Evolutionary conservation across 2,888 invertebrate genomes (phyloP).

Genomic region (Drosophila melanocephala): DNA sequence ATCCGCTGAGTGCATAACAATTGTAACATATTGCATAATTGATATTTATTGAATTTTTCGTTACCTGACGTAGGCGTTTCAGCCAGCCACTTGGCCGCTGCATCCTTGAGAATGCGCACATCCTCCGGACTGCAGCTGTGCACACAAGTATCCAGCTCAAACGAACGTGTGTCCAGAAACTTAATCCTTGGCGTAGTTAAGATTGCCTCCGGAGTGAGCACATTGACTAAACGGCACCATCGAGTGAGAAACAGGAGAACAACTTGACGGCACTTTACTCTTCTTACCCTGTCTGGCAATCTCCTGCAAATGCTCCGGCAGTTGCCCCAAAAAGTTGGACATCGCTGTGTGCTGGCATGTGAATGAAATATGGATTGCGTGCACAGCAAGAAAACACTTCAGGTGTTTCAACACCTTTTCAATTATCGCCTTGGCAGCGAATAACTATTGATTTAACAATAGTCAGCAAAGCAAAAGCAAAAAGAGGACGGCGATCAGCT

Average conservation of each 20-base stretch:
- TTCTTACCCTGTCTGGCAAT: conserved; percentile 75
- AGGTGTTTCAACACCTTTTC: conserved; percentile 74
- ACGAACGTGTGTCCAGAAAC: conserved; percentile 66
- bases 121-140: conserved; percentile 77
- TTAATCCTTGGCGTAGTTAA: conserved; percentile 69
- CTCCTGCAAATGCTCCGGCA: conserved; percentile 71
- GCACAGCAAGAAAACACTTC: conserved; percentile 39
- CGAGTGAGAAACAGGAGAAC: background rate
- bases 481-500: conserved; percentile 29
- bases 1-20: conserved; percentile 43
- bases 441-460: conserved; percentile 68
- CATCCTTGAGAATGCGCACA: conserved; percentile 81
- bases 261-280: background rate
- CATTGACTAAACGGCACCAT: conserved; percentile 67
- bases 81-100: conserved; percentile 83
- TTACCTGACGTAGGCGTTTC: conserved; percentile 71
- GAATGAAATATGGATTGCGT: conserved; percentile 41
- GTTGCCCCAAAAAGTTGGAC: conserved; percentile 77
- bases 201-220: conserved; percentile 76
- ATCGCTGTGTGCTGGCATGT: conserved; percentile 54
- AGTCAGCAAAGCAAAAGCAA: conserved; percentile 7
- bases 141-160: conserved; percentile 48
- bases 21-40: background rate
- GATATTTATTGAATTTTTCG: background rate
- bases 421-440: conserved; percentile 57